Evolutionary conservation across 2,113 vertebrate species (phyloP), one percentile per base, ranked within the genome.

Genomic region (Nycticebus coucang): DNA sequence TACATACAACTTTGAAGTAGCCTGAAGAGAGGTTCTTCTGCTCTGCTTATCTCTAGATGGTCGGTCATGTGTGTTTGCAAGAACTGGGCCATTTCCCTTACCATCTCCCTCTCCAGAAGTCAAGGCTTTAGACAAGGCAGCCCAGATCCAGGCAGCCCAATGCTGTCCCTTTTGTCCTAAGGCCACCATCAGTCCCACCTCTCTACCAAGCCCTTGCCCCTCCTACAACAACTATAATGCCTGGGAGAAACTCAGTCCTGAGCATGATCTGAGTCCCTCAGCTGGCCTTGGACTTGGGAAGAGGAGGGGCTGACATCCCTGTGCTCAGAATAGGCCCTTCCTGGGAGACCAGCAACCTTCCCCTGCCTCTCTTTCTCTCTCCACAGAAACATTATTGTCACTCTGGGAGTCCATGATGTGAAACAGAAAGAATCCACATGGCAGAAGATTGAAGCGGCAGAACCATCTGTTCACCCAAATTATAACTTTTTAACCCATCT

Each of bases 341-440:
- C 33, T 33, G 66, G 19, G 24, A 64, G 24, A 84, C 18, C 14
- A 21, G 3, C 22, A n/a, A n/a, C 15, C 8, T 37, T 64, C 64
- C 28, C 69, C 24, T 81, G 53, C 21, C 41, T 80, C 75, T 83
- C 41, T 75, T 72, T 69, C 57, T 74, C 41, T 75, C 4, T 60
- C 66, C 69, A 93, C 89, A 94, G 94, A 30, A 35, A 68, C 64
- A 95, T 95, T 24, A 91, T n/a, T 53, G 87, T 96, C 78, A 94
- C 14, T 9, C 87, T 96, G 13, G 94, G 89, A 84, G 89, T 71
- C 71, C 95, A 96, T 81, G 26, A 96, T 33, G 33, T 95, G 18
- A 93, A 45, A 66, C 45, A 81, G 60, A 6, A 45, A 60, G 89
- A 96, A 93, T 1, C 37, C 50, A 94, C 89, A 35, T 74, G 80